A percentile compares a stretch with the other conserved stretches of the same genome.
These are phyloP conservation scores for Drosophila melanica DNA, from an alignment of 1,140 invertebrate genomes.

Conservation along the genomic window DNA sequence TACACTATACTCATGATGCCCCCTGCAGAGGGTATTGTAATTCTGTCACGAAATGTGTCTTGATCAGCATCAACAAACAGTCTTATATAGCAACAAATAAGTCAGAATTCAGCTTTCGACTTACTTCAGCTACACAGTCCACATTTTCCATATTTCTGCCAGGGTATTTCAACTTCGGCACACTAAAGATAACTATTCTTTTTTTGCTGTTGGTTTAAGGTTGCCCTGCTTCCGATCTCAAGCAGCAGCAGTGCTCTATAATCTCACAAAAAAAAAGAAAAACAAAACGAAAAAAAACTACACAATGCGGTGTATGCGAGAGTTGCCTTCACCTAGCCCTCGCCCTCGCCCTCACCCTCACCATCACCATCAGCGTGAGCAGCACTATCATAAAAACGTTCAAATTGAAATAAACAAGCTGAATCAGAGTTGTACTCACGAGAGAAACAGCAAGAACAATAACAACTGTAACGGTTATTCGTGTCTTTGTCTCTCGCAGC, in stretches of 20 bases:
- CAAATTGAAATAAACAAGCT: conserved; percentile 49
- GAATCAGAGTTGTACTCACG: conserved; percentile 23
- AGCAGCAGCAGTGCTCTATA: conserved; percentile 5
- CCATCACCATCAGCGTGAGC: no score
- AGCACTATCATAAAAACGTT: no score
- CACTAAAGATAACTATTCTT: not conserved
- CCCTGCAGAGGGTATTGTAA: no score
- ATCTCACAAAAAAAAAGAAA: not conserved
- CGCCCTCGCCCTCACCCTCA: not conserved
- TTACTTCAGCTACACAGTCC: no score
- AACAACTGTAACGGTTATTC: conserved; percentile 24
- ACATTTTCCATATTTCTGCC: no score
- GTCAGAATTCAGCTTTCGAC: no score
- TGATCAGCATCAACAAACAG: no score
- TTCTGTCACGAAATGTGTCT: no score
- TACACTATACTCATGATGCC: no score
- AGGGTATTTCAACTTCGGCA: no score
- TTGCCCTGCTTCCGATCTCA: conserved; percentile 24
- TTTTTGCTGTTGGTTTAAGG: not conserved
- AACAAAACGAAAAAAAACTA: not conserved
- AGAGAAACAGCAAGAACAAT: not conserved
- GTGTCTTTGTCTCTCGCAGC: conserved; percentile 11
- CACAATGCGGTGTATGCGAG: not conserved
- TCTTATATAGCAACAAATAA: no score
- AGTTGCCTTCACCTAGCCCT: conserved; percentile 12